phyloP scores from a whole-genome alignment of 2,113 vertebrate genomes.

The Cephalopholis sonnerati region DNA sequence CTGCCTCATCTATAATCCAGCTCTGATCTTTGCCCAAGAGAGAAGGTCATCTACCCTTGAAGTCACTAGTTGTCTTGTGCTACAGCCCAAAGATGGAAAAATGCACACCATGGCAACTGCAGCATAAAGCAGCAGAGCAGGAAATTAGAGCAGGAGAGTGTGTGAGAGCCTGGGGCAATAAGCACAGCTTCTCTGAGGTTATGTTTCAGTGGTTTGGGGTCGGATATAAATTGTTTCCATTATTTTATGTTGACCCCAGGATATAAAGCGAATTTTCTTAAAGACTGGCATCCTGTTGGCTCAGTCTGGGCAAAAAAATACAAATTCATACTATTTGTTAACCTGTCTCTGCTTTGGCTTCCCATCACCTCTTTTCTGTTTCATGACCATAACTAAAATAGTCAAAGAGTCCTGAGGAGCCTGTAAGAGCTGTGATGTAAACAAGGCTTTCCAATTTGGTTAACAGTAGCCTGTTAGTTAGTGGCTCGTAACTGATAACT shows the following conservation, averaged over 20 bases:
- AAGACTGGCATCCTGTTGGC: neutral
- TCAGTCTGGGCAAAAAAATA: neutral
- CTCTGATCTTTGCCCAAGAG: constrained; percentile 14
- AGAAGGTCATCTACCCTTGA: neutral
- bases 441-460: neutral
- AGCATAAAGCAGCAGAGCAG: constrained; percentile 33
- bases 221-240: neutral
- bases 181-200: neutral
- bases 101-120: constrained; percentile 46
- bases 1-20: neutral
- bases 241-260: neutral
- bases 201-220: neutral
- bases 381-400: neutral
- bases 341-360: neutral
- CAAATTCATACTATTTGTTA: neutral
- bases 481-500: neutral
- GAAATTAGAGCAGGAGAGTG: constrained; percentile 15
- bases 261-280: neutral
- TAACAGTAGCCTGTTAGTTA: neutral
- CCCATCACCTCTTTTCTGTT: neutral
- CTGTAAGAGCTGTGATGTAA: neutral
- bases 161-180: neutral
- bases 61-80: neutral
- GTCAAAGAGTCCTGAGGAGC: neutral
- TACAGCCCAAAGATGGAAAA: constrained; percentile 26